A percentile compares a stretch with the other conserved stretches of the same genome.
Evolutionary conservation across 2,797 vertebrate species (phyloP).

Genomic region (Jordanella pulchra): DNA sequence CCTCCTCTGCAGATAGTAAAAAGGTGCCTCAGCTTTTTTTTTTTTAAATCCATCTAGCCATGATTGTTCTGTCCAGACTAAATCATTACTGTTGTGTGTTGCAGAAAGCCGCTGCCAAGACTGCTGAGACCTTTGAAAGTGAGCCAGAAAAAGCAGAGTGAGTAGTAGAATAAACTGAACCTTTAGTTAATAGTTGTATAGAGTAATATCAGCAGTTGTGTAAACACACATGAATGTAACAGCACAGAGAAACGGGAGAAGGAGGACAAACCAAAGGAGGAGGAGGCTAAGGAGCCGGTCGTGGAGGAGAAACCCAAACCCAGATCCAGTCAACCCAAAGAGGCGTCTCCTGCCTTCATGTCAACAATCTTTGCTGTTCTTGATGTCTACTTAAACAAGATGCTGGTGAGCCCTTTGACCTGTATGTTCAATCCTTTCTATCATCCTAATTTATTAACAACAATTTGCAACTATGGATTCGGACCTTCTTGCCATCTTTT

Average conservation of each 20-base stretch:
- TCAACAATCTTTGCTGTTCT: slow-evolving; percentile 88
- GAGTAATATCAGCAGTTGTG: slow-evolving; percentile 6
- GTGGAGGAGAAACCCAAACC: slow-evolving; percentile 81
- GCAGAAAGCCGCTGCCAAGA: slow-evolving; percentile 83
- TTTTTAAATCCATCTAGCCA: not conserved
- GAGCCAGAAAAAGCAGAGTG: slow-evolving; percentile 96
- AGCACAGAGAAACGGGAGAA: slow-evolving; percentile 95
- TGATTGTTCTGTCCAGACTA: not conserved
- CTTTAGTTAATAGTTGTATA: not conserved
- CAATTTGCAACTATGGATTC: not conserved
- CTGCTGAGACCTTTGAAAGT: slow-evolving; percentile 72
- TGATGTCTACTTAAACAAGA: slow-evolving; percentile 89
- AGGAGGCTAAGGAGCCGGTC: slow-evolving; percentile 77
- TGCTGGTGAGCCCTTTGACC: slow-evolving; percentile 81
- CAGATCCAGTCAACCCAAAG: slow-evolving; percentile 80
- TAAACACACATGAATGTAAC: slow-evolving; percentile 14
- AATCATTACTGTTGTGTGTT: slow-evolving; percentile 3
- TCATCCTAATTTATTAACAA: not conserved
- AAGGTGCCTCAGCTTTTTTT: slow-evolving; percentile 56
- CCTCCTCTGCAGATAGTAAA: slow-evolving; percentile 64
- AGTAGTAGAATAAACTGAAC: slow-evolving; percentile 69
- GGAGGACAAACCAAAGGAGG: slow-evolving; percentile 88
- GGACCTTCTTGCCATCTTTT: not conserved
- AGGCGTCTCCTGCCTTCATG: slow-evolving; percentile 88
- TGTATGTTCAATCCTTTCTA: not conserved